A percentile compares a stretch with the other conserved stretches of the same genome.
phyloP scores from a whole-genome alignment of 2,888 invertebrate species.

The Vandiemenella viatica region DNA sequence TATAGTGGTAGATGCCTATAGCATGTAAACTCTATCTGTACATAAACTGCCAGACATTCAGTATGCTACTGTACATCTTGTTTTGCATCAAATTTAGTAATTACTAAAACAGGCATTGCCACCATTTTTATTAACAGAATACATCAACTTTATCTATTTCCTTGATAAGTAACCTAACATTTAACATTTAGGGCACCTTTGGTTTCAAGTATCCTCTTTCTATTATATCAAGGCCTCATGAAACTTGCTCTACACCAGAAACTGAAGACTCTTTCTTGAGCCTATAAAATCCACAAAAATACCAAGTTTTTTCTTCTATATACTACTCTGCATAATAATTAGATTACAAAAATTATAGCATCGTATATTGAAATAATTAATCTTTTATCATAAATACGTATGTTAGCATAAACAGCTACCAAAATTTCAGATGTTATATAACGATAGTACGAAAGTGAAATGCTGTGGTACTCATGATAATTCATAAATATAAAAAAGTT shows the following conservation, averaged over 20 bases:
- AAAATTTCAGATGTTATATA: too few relatives aligned
- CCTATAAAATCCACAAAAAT: too few relatives aligned
- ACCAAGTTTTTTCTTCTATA: too few relatives aligned
- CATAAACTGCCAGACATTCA: conserved; percentile 8
- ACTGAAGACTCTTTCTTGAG: too few relatives aligned
- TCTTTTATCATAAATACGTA: too few relatives aligned
- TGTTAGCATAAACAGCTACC: too few relatives aligned
- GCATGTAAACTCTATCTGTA: conserved; percentile 8
- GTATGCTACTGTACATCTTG: conserved; percentile 7
- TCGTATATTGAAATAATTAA: too few relatives aligned
- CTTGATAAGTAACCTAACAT: conserved; percentile 29
- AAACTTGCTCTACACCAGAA: background rate
- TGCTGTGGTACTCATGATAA: too few relatives aligned
- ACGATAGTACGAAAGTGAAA: too few relatives aligned
- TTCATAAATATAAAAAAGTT: too few relatives aligned
- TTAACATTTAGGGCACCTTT: conserved; percentile 68
- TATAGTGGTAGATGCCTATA: conserved; percentile 8
- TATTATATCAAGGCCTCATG: background rate
- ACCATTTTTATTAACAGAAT: conserved; percentile 8
- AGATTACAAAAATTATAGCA: background rate
- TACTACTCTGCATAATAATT: background rate
- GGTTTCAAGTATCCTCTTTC: conserved; percentile 61
- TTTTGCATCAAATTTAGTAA: conserved; percentile 9
- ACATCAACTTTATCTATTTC: conserved; percentile 7
- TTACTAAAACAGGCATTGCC: conserved; percentile 9